phyloP scores from a whole-genome alignment of 2,888 invertebrate species.

The Amorpha juglandis region DNA sequence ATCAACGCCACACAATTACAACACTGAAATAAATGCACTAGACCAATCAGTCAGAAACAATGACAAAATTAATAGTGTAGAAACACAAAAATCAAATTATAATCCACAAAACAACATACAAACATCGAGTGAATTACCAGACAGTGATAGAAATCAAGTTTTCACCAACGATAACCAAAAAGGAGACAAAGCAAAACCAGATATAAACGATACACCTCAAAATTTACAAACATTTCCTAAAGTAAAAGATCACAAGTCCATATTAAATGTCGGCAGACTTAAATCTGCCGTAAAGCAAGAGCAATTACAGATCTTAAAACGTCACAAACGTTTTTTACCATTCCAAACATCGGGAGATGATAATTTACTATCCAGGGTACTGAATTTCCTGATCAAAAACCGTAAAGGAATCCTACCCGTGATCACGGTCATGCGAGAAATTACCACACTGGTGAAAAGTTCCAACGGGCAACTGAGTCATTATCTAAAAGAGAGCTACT shows the following conservation, averaged over 20 bases:
- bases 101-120: too few species aligned
- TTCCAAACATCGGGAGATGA: constrained; percentile 52
- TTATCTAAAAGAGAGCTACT: constrained; percentile 59
- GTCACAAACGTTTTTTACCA: constrained; percentile 61
- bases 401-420: constrained; percentile 59
- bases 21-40: too few species aligned
- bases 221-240: neutral
- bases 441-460: constrained; percentile 65
- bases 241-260: neutral
- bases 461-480: constrained; percentile 64
- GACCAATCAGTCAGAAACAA: too few species aligned
- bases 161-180: too few species aligned
- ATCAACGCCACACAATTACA: too few species aligned
- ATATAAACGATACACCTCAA: neutral
- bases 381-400: constrained; percentile 60
- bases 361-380: constrained; percentile 56
- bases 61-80: too few species aligned
- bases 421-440: constrained; percentile 64
- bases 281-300: neutral
- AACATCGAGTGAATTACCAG: too few species aligned
- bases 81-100: too few species aligned
- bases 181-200: neutral
- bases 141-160: too few species aligned
- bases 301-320: constrained; percentile 36
- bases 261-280: neutral